A percentile compares a stretch with the other conserved stretches of the same genome.
Evolutionary conservation across 1,140 invertebrate genomes (phyloP).

Genomic region (Polyergus mexicanus): DNA sequence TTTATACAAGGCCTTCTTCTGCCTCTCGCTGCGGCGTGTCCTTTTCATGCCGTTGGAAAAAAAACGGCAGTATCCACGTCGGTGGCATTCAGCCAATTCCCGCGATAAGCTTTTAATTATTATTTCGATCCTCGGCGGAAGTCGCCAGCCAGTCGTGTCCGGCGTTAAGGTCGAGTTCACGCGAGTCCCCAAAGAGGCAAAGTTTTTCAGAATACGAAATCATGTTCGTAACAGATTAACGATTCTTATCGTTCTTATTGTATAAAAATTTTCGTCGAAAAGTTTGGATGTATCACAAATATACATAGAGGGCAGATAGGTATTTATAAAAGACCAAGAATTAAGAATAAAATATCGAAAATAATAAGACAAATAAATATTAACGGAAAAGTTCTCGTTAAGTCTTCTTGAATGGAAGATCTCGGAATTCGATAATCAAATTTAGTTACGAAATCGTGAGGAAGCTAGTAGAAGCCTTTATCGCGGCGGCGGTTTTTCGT

Average conservation of each 20-base stretch:
- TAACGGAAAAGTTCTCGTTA: too few species aligned
- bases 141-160: constrained; percentile 44
- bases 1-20: constrained; percentile 71
- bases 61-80: constrained; percentile 71
- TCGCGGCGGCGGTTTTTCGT: constrained; percentile 1
- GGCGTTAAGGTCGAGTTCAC: constrained; percentile 45
- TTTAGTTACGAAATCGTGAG: constrained; percentile 22
- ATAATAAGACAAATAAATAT: not conserved
- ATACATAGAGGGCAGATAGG: not conserved
- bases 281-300: too few species aligned
- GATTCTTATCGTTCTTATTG: constrained; percentile 1
- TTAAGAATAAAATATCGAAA: constrained; percentile 1
- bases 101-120: constrained; percentile 77
- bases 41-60: constrained; percentile 48
- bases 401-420: constrained; percentile 9
- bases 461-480: constrained; percentile 30
- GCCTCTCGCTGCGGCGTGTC: constrained; percentile 41
- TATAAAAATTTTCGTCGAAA: not conserved
- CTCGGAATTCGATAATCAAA: constrained; percentile 3
- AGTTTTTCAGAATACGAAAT: not conserved
- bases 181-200: constrained; percentile 3
- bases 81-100: constrained; percentile 71
- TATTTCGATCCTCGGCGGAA: constrained; percentile 67
- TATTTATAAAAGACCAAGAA: constrained; percentile 15
- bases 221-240: not conserved